phyloP scores from a whole-genome alignment of 30 jellyfish, hydroid and myxozoan genomes.

The Aurelia sp. region DNA sequence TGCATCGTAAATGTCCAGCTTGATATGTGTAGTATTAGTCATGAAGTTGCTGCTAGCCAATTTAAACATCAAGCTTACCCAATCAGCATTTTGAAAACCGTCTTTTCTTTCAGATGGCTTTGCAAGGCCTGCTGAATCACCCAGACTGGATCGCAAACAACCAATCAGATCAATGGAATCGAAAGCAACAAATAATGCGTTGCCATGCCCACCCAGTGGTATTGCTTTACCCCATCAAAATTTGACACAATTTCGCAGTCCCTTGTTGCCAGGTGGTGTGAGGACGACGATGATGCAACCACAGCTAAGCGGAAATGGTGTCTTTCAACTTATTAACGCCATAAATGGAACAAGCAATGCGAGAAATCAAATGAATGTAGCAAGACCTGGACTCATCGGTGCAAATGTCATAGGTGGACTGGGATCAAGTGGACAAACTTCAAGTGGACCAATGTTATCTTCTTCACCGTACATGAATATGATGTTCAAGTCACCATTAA shows the following conservation, averaged over 20 bases:
- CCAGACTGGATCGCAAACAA: not conserved
- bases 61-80: too few species aligned
- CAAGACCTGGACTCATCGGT: too few species aligned
- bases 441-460: not conserved
- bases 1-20: too few species aligned
- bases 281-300: constrained; percentile 48
- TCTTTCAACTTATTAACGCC: constrained; percentile 40
- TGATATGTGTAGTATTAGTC: too few species aligned
- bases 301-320: constrained; percentile 41
- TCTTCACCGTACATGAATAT: constrained; percentile 18
- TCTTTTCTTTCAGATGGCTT: not conserved
- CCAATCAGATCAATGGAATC: not conserved
- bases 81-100: too few species aligned
- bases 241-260: constrained; percentile 33
- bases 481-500: constrained; percentile 13
- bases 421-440: too few species aligned
- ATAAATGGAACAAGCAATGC: constrained; percentile 16
- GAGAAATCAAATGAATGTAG: not conserved
- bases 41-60: too few species aligned
- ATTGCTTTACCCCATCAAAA: constrained; percentile 41
- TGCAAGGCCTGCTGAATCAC: not conserved
- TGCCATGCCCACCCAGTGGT: constrained; percentile 25
- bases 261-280: constrained; percentile 2
- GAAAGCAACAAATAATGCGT: not conserved
- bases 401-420: too few species aligned